A percentile compares a stretch with the other conserved stretches of the same genome.
Conservation (phyloP, 1,140 invertebrate genomes). For the Euura saliciscinereae region DNA sequence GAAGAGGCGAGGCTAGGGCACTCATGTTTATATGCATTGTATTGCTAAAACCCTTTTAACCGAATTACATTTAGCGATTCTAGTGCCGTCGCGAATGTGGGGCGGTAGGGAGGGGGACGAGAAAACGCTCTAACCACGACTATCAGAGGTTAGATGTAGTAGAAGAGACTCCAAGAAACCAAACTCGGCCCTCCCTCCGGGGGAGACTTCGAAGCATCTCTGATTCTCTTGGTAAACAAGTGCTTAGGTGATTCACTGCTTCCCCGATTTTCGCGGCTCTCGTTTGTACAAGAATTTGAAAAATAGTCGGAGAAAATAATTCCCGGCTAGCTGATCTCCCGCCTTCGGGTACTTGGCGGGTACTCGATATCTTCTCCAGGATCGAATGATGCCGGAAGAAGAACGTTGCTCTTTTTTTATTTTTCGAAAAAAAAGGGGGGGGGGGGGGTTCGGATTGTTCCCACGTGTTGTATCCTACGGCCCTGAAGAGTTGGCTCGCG, state of each 20-base stretch:
- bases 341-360: no score
- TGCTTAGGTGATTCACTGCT: conserved; percentile 59
- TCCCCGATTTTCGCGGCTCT: conserved; percentile 52
- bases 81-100: conserved; percentile 38
- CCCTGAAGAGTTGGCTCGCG: conserved; percentile 29
- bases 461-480: neutral
- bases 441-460: no score
- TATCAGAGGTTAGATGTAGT: no score
- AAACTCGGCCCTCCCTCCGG: no score
- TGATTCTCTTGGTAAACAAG: conserved; percentile 60
- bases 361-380: neutral
- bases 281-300: conserved; percentile 41
- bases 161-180: no score
- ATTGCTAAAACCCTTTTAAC: conserved; percentile 61
- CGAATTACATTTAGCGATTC: conserved; percentile 60
- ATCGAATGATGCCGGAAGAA: no score
- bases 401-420: no score
- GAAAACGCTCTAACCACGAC: no score
- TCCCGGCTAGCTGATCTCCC: no score
- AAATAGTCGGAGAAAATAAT: no score
- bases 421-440: no score
- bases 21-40: conserved; percentile 61
- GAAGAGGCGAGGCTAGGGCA: conserved; percentile 18
- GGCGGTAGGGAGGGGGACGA: no score
- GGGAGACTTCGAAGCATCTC: conserved; percentile 36